Evolutionary conservation across 2,888 invertebrate genomes (phyloP).

Genomic region (Lasioglossum morio): DNA sequence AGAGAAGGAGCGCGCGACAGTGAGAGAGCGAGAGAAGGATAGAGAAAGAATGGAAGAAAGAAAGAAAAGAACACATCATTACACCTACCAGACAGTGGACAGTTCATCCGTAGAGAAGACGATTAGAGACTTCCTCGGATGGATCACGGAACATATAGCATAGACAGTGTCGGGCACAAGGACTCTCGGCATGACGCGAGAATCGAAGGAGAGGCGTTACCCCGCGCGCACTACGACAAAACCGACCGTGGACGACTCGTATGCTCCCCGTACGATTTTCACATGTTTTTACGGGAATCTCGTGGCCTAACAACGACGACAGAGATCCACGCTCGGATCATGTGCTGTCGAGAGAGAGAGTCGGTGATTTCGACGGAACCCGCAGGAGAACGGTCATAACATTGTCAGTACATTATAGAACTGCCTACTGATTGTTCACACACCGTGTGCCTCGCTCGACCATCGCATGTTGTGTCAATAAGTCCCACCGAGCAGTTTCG

Average conservation of each 20-base stretch:
- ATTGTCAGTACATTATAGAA: constrained; percentile 44
- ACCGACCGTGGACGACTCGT: constrained; percentile 44
- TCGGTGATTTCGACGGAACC: constrained; percentile 25
- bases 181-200: constrained; percentile 73
- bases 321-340: constrained; percentile 40
- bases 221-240: constrained; percentile 69
- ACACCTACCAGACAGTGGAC: constrained; percentile 70
- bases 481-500: constrained; percentile 48
- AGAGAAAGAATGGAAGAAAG: constrained; percentile 32
- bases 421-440: constrained; percentile 48
- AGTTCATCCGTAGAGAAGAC: constrained; percentile 68
- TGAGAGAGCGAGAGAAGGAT: not conserved
- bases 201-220: constrained; percentile 75
- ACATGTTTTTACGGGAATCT: constrained; percentile 61
- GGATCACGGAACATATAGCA: constrained; percentile 60
- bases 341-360: constrained; percentile 30
- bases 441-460: constrained; percentile 56
- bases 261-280: constrained; percentile 56
- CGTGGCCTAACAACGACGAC: constrained; percentile 30
- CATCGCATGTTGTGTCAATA: constrained; percentile 75
- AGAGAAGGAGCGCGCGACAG: not conserved
- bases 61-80: constrained; percentile 68
- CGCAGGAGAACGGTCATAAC: constrained; percentile 44
- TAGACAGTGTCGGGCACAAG: constrained; percentile 64
- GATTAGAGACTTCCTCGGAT: constrained; percentile 70